These are phyloP conservation scores for Perognathus longimembris DNA, from an alignment of 2,113 vertebrate genomes.

Conservation along the genomic window DNA sequence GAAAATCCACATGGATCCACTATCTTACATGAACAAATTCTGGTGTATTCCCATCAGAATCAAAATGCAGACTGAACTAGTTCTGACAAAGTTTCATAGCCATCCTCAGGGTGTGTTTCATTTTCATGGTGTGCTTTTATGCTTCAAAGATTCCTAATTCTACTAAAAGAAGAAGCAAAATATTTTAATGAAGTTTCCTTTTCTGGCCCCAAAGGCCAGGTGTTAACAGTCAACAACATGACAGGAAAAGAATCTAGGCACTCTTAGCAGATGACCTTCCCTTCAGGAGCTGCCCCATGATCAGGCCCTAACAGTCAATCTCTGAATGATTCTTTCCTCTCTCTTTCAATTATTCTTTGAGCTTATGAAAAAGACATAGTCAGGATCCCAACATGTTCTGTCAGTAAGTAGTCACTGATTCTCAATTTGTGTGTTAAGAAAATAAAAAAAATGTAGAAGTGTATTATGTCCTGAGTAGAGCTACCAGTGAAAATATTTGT, in stretches of 20 bases:
- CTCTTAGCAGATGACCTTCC: constrained; percentile 37
- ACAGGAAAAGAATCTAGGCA: too few species aligned
- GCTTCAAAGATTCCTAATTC: constrained; percentile 58
- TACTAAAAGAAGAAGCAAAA: constrained; percentile 70
- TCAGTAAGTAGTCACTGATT: not conserved
- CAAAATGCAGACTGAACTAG: constrained; percentile 21
- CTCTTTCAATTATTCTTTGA: not conserved
- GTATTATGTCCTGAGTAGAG: not conserved
- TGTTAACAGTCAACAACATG: constrained; percentile 45
- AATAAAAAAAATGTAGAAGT: not conserved
- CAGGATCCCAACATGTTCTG: not conserved
- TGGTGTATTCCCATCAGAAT: not conserved
- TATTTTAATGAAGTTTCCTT: constrained; percentile 63
- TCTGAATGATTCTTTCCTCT: not conserved
- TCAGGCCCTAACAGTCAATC: not conserved
- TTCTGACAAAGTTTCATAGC: constrained; percentile 53
- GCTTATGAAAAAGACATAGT: not conserved
- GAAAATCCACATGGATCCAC: not conserved
- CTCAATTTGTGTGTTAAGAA: constrained; percentile 20
- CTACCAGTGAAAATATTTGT: not conserved
- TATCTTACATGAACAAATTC: not conserved
- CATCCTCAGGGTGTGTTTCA: constrained; percentile 50
- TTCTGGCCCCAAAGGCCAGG: constrained; percentile 22
- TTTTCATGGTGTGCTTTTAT: constrained; percentile 57
- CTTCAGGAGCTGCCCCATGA: not conserved